These are phyloP conservation scores for Apodemia duryi DNA, from an alignment of 2,888 invertebrate genomes.

Conservation along the genomic window DNA sequence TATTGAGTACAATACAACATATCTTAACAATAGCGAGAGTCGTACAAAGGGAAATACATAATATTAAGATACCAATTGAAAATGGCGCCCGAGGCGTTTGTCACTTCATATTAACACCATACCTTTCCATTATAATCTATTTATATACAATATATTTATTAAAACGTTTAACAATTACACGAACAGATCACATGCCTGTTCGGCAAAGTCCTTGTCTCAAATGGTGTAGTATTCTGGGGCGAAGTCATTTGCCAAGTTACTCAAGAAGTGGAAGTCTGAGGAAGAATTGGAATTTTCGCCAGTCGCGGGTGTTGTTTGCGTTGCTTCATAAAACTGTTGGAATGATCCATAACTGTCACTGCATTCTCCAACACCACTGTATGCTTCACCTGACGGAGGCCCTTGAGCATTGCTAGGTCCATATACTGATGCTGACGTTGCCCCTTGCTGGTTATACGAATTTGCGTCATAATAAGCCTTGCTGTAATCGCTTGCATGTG, in stretches of 20 bases:
- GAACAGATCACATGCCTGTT: slow-evolving; percentile 75
- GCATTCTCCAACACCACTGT: slow-evolving; percentile 72
- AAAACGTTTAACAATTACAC: slow-evolving; percentile 45
- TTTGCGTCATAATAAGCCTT: slow-evolving; percentile 71
- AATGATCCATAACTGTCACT: slow-evolving; percentile 84
- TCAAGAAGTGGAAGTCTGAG: slow-evolving; percentile 96
- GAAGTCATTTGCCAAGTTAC: slow-evolving; percentile 94
- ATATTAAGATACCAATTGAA: slow-evolving; percentile 34
- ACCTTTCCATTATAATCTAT: slow-evolving; percentile 36
- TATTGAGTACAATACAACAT: slow-evolving; percentile 43
- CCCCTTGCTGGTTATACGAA: slow-evolving; percentile 56
- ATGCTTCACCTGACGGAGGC: slow-evolving; percentile 56
- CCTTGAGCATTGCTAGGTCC: slow-evolving; percentile 40
- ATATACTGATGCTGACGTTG: slow-evolving; percentile 49
- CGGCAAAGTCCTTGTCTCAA: slow-evolving; percentile 79
- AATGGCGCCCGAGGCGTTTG: slow-evolving; percentile 54
- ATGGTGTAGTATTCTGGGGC: slow-evolving; percentile 92
- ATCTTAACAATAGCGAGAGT: slow-evolving; percentile 43
- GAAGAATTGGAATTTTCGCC: slow-evolving; percentile 93
- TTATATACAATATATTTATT: slow-evolving; percentile 26
- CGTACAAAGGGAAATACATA: slow-evolving; percentile 46
- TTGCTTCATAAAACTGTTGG: slow-evolving; percentile 84
- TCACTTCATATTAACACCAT: slow-evolving; percentile 44
- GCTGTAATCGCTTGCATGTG: slow-evolving; percentile 74
- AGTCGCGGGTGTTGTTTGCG: slow-evolving; percentile 70